phyloP scores from a whole-genome alignment of 2,797 vertebrate genomes.

The Pseudopleuronectes americanus region DNA sequence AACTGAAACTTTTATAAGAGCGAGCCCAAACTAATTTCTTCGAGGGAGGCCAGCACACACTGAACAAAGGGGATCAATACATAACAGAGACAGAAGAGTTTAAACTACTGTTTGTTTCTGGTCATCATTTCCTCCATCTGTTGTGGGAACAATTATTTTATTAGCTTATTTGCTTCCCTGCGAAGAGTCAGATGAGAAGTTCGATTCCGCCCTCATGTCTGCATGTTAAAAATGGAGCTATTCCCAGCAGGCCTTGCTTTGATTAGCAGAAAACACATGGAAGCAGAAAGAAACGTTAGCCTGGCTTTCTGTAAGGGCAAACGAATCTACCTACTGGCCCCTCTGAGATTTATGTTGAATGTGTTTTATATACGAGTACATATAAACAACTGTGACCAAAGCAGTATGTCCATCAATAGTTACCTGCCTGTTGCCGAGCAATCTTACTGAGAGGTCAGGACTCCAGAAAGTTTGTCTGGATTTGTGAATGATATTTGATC shows the following conservation, averaged over 20 bases:
- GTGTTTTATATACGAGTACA: no score
- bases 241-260: neutral
- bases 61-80: neutral
- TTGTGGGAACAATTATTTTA: neutral
- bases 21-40: neutral
- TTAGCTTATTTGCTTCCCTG: neutral
- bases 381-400: neutral
- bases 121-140: neutral
- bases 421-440: neutral
- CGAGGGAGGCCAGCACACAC: neutral
- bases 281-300: neutral
- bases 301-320: neutral
- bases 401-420: neutral
- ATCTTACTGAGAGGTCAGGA: neutral
- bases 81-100: neutral
- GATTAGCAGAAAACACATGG: conserved; percentile 3
- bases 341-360: no score
- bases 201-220: neutral
- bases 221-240: neutral
- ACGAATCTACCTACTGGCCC: neutral
- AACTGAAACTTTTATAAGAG: neutral
- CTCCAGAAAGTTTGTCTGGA: neutral
- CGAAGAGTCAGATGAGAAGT: conserved; percentile 2
- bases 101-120: neutral
- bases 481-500: conserved; percentile 1